phyloP scores from a whole-genome alignment of 2,113 vertebrate genomes.

The Phalacrocorax aristotelis region DNA sequence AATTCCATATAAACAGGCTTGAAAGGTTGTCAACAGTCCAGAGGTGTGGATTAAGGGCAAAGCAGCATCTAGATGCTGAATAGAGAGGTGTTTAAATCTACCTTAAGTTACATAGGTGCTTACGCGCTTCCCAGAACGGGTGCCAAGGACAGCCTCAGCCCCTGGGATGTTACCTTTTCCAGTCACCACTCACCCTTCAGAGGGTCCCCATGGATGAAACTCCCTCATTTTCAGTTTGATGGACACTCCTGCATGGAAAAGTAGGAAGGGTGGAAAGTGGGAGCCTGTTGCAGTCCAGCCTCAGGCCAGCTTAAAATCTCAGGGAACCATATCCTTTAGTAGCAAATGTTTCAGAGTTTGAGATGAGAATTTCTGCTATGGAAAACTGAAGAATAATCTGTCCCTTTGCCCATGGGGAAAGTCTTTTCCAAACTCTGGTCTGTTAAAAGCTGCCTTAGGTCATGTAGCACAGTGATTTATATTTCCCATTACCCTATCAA shows the following conservation, averaged over 20 bases:
- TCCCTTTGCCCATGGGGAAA: neutral
- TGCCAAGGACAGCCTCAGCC: neutral
- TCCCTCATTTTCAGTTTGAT: neutral
- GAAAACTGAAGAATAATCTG: neutral
- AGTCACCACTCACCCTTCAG: neutral
- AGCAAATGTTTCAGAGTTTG: neutral
- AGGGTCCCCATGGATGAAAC: neutral
- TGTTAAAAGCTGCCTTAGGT: neutral
- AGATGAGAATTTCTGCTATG: neutral
- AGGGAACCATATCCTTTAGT: neutral
- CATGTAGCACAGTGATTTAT: neutral
- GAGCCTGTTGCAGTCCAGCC: neutral
- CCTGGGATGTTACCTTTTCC: neutral
- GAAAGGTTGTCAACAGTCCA: neutral
- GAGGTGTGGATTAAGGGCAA: neutral
- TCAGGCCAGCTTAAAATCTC: neutral
- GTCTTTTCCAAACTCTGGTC: neutral
- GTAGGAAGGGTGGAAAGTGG: neutral
- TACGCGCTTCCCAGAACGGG: accelerated
- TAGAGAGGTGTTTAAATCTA: neutral
- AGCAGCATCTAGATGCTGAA: neutral
- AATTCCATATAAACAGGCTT: neutral
- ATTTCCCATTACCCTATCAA: neutral
- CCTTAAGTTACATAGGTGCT: neutral
- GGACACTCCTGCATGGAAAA: neutral